Base-by-base conservation (phyloP, 2,113 vertebrate species). In the Microcebus murinus region DNA sequence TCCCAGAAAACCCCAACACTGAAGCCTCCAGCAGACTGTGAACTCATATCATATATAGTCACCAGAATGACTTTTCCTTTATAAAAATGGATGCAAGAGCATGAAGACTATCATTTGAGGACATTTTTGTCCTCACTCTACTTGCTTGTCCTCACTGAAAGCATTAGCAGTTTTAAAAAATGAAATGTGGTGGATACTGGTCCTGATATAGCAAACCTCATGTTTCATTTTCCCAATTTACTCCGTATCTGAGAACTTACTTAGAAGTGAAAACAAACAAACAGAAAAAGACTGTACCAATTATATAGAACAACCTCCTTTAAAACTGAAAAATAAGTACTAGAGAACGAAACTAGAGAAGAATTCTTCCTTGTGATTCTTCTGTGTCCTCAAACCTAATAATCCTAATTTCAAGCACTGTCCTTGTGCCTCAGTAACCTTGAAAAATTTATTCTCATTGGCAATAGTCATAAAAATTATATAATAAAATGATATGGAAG, bases 201-300 rank as follows among this genome's bases (percentile, higher is more conserved):
- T 48, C 7, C n/a, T 48, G 21, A 81, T 52, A 48, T 57, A 50
- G 31, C 59, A 87, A 87, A 34, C 70, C 34, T 73, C 36, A 27
- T 8, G 45, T 92, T 94, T 84, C 34, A 34, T 80, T 89, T 87
- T 95, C 70, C 27, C 21, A 25, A 15, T 76, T 77, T 52, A 77
- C 34, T 50, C 3, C 17, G 0, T 48, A 31, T 31, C 52, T 70
- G 25, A 87, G 20, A 87, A 90, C 13, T 67, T 92, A 67, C 17
- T 77, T 77, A 23, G 7, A 91, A 90, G 50, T 71, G 36, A 94
- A 92, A 93, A 39, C 21, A 90, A 87, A n/a, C 42, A 87, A 83
- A 90, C 18, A 55, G 8, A 12, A 29, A 25, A 27, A 81, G 48
- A 27, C 25, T 45, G 8, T 8, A 21, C 31, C 23, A 74, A 55